phyloP scores from a whole-genome alignment of 2,113 vertebrate genomes.

The Microtus ochrogaster region DNA sequence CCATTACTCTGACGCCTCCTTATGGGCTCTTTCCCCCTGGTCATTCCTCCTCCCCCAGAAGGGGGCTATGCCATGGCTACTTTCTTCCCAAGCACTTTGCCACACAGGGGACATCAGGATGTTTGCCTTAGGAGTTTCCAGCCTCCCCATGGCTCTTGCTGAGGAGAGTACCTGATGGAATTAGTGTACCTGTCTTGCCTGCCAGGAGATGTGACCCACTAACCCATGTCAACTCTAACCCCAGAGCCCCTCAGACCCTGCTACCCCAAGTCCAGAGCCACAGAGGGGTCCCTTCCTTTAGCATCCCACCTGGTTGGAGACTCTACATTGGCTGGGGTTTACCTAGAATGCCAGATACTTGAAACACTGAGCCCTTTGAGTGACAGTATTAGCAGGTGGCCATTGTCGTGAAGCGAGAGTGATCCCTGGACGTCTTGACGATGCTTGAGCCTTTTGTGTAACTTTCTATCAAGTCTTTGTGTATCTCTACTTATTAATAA shows the following conservation, averaged over 20 bases:
- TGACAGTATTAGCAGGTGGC: constrained; percentile 51
- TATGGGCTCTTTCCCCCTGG: neutral
- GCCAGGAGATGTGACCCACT: neutral
- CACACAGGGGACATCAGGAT: neutral
- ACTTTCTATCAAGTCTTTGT: constrained; percentile 79
- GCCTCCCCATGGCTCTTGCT: neutral
- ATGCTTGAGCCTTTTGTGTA: constrained; percentile 76
- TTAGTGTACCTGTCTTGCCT: neutral
- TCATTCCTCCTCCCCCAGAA: neutral
- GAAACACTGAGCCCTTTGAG: constrained; percentile 31
- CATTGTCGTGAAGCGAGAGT: neutral
- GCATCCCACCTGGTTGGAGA: neutral
- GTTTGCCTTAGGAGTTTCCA: neutral
- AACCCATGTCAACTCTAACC: neutral
- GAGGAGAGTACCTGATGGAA: neutral
- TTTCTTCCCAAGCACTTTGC: neutral
- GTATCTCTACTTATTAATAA: constrained; percentile 80
- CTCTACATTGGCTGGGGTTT: neutral
- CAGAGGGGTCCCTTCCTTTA: neutral
- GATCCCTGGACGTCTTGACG: constrained; percentile 44
- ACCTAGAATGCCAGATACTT: constrained; percentile 70
- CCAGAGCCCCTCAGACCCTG: neutral
- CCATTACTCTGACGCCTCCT: neutral
- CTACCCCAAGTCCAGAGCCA: neutral
- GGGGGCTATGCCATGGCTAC: neutral